Conservation (phyloP, 2,888 invertebrate genomes). For the Caenorhabditis auriculariae region DNA sequence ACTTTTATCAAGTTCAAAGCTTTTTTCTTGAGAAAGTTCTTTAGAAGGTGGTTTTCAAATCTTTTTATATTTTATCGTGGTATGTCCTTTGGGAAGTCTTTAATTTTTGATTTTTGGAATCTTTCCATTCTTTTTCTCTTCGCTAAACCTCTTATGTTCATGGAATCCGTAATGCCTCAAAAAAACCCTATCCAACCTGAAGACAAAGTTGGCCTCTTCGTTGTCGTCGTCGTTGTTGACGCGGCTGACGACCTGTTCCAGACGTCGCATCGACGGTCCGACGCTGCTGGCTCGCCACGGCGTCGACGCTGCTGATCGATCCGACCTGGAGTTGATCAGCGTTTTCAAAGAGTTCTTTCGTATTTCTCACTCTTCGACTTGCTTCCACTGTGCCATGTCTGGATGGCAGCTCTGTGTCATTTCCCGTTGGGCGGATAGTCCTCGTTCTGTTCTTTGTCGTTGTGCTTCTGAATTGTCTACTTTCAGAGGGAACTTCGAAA, state of each 20-base stretch:
- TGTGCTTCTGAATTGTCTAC: slow-evolving; percentile 32
- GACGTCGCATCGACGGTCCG: slow-evolving; percentile 37
- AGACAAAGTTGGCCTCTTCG: slow-evolving; percentile 41
- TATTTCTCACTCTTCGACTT: slow-evolving; percentile 8
- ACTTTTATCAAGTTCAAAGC: no score
- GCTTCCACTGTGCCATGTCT: slow-evolving; percentile 44
- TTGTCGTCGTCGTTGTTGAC: slow-evolving; percentile 27
- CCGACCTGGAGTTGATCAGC: slow-evolving; percentile 3
- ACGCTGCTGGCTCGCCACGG: slow-evolving; percentile 37
- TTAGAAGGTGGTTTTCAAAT: no score
- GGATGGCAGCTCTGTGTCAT: slow-evolving; percentile 46
- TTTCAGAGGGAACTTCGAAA: no score
- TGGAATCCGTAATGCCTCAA: not conserved
- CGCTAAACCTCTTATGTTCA: no score
- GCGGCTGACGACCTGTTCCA: slow-evolving; percentile 40
- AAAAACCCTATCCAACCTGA: slow-evolving; percentile 22
- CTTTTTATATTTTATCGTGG: no score
- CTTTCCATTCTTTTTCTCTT: no score
- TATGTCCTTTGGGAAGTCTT: no score
- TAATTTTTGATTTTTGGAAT: no score
- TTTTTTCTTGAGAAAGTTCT: no score
- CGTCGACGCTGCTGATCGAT: slow-evolving; percentile 24
- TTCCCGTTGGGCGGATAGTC: slow-evolving; percentile 32
- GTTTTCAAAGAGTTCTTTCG: not conserved
- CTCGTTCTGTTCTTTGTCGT: slow-evolving; percentile 22